Conservation (phyloP, 2,113 vertebrate species). For the Trichomycterus rosablanca region DNA sequence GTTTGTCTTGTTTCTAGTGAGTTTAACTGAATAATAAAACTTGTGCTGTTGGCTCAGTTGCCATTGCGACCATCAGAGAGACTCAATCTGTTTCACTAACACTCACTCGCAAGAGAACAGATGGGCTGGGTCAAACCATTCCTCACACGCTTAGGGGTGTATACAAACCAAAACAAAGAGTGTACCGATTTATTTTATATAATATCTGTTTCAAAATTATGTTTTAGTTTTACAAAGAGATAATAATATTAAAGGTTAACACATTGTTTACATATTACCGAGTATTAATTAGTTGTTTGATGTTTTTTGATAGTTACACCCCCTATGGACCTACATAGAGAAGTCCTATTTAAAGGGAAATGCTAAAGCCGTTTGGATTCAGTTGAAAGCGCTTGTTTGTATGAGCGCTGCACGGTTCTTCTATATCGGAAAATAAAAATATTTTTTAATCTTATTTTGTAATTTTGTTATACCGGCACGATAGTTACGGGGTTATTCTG, state of each 20-base stretch:
- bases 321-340: background rate
- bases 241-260: too few relatives aligned
- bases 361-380: slow-evolving; percentile 38
- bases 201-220: too few relatives aligned
- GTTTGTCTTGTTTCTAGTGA: slow-evolving; percentile 26
- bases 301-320: background rate
- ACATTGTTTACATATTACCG: too few relatives aligned
- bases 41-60: slow-evolving; percentile 49
- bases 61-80: slow-evolving; percentile 58
- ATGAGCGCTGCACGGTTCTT: too few relatives aligned
- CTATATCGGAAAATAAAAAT: too few relatives aligned
- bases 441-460: too few relatives aligned
- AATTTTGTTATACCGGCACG: too few relatives aligned
- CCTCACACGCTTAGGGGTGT: background rate
- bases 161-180: background rate
- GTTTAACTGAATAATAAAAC: slow-evolving; percentile 54
- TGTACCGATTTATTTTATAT: accelerated
- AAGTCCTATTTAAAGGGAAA: slow-evolving; percentile 66
- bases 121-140: slow-evolving; percentile 67
- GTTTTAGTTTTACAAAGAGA: too few relatives aligned
- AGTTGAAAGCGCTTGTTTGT: slow-evolving; percentile 10
- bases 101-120: slow-evolving; percentile 62
- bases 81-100: slow-evolving; percentile 68
- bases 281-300: too few relatives aligned
- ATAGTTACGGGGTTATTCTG: too few relatives aligned